These are phyloP conservation scores for Limnephilus rhombicus DNA, from an alignment of 2,888 invertebrate genomes.

Conservation along the genomic window DNA sequence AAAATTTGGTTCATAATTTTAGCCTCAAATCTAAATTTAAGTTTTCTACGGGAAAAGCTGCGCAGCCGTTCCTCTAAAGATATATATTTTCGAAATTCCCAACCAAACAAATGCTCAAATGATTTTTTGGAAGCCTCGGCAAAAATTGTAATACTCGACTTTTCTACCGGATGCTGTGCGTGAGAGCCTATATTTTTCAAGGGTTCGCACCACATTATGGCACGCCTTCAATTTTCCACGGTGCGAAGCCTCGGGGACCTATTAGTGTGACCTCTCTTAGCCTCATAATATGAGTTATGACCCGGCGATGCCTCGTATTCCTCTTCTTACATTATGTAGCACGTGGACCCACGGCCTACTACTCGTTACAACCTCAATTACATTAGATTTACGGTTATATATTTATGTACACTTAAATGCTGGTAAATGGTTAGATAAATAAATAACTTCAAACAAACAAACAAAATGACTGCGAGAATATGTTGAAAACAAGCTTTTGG, in stretches of 20 bases:
- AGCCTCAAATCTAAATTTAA: no score
- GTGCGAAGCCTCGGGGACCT: conserved; percentile 48
- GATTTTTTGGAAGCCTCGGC: neutral
- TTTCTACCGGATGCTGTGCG: neutral
- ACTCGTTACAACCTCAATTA: conserved; percentile 2
- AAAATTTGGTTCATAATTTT: no score
- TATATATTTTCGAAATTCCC: no score
- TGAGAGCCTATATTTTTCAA: conserved; percentile 14
- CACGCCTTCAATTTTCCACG: conserved; percentile 28
- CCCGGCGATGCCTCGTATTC: conserved; percentile 37
- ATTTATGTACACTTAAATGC: neutral
- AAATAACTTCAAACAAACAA: neutral
- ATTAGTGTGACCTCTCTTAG: conserved; percentile 51
- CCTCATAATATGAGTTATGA: conserved; percentile 49
- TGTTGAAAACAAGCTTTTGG: neutral
- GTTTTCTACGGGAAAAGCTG: no score
- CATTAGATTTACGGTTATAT: conserved; percentile 30
- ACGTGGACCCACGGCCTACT: neutral
- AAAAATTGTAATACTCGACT: neutral
- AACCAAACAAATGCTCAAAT: neutral
- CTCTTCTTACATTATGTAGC: conserved; percentile 7
- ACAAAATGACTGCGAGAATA: neutral
- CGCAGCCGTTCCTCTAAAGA: no score
- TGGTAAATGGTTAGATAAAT: neutral
- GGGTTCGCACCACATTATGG: conserved; percentile 23